phyloP scores from a whole-genome alignment of 2,888 invertebrate genomes.

The Melanostoma scalare region DNA sequence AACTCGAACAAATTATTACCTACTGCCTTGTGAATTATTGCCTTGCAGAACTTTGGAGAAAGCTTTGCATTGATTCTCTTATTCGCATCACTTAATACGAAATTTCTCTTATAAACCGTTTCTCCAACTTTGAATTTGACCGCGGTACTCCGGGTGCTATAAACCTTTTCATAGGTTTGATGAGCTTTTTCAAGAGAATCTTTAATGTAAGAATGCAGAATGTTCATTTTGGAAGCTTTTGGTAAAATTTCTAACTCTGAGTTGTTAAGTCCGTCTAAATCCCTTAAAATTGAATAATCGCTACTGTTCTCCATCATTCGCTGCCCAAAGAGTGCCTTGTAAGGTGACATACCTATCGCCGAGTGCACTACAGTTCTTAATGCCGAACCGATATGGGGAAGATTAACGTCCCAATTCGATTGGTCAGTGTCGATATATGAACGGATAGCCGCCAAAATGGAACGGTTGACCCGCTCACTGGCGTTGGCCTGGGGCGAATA shows the following conservation, averaged over 20 bases:
- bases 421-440: not conserved
- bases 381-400: not conserved
- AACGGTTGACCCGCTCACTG: constrained; percentile 3
- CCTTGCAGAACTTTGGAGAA: not conserved
- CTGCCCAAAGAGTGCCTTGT: no score
- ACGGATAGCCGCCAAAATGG: not conserved
- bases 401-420: not conserved
- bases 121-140: no score
- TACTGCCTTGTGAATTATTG: not conserved
- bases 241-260: no score
- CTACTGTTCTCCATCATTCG: not conserved
- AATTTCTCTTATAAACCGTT: no score
- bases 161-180: no score
- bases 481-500: constrained; percentile 6
- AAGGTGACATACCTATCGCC: not conserved
- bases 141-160: no score
- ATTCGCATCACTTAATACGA: no score
- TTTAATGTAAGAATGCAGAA: no score
- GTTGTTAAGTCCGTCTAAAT: no score
- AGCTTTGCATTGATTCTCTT: not conserved
- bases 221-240: no score
- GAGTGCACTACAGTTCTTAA: not conserved
- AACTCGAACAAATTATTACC: constrained; percentile 4
- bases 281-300: not conserved
- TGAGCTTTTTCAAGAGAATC: no score